Base-by-base conservation (phyloP, 2,888 invertebrate genomes). In the Phaonia tiefii region DNA sequence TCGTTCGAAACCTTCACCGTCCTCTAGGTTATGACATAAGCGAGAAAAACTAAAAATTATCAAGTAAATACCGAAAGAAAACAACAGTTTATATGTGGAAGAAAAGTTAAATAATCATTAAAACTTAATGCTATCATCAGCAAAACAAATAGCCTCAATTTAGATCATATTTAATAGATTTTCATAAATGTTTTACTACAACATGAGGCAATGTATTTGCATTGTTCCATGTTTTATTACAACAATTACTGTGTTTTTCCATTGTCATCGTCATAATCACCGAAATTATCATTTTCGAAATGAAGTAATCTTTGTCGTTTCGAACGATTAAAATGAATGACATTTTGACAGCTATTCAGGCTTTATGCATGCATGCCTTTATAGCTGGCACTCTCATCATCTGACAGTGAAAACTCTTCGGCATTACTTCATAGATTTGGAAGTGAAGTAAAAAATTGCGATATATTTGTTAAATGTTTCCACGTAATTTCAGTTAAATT, bases 131-230 rank as follows among this genome's bases (percentile, higher is more conserved):
- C 58, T 71, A 77, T 72, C 66, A 77, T 77, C 77, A 77, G 72
- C 56, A 71, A 49, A 77, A 77, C 71, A 72, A 77, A 72, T 77
- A 72, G 66, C 71, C 71, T 72, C 71, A 77, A 72, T 77, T 72
- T 66, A 58, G 66, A 72, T 77, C 46, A 58, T 58, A 66, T 60
- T 71, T 49, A 65, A 65, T 70, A 70, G 51, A 65, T 75, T 75
- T 71, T 39, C 65, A 56, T 66, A 63, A 49, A 73, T 63, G 69
- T 63, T 63, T 60, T 67, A 75, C n/a, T n/a, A 69, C 26, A 70
- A 63, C 63, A 63, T 39, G 39, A 22, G 20, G 42, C 31, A 39
- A 13, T 20, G 22, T 63, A 42, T 63, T 63, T 63, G 63, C 39
- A 63, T 63, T 63, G 63, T 42, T 63, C 13, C 20, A 63, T 22